Evolutionary conservation across 2,113 vertebrate genomes (phyloP).

Genomic region (Siniperca chuatsi): DNA sequence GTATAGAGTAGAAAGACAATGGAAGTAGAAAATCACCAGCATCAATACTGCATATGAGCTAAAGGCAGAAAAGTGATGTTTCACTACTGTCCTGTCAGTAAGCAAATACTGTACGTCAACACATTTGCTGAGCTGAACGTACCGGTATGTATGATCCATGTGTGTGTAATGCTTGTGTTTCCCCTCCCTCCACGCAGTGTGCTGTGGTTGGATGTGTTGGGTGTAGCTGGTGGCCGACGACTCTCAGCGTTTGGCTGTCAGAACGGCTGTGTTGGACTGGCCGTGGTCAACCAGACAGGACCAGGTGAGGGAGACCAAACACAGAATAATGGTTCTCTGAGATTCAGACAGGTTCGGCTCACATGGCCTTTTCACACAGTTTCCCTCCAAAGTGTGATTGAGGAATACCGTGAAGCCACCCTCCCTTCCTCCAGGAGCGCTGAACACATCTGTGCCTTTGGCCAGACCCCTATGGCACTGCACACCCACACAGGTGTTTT

Average conservation of each 20-base stretch:
- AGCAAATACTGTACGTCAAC: background rate
- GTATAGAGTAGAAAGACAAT: background rate
- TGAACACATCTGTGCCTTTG: background rate
- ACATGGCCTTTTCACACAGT: background rate
- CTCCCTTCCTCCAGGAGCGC: background rate
- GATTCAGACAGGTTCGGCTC: background rate
- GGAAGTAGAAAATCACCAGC: background rate
- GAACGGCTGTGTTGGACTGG: slow-evolving; percentile 88
- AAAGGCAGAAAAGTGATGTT: background rate
- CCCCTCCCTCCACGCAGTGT: slow-evolving; percentile 79
- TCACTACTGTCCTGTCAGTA: background rate
- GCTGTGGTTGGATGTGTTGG: slow-evolving; percentile 88
- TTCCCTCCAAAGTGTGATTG: background rate
- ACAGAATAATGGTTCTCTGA: background rate
- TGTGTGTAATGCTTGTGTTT: background rate
- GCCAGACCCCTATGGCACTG: background rate
- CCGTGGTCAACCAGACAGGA: slow-evolving; percentile 87
- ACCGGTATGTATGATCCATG: background rate
- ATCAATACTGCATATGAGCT: background rate
- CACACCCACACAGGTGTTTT: background rate
- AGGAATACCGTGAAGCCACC: background rate
- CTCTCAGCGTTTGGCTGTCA: slow-evolving; percentile 91
- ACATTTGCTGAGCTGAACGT: background rate
- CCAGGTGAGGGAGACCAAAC: slow-evolving; percentile 79
- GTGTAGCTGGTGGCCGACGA: slow-evolving; percentile 77